Conservation (phyloP, 2,113 vertebrate genomes). For the Porphyrio hochstetteri region DNA sequence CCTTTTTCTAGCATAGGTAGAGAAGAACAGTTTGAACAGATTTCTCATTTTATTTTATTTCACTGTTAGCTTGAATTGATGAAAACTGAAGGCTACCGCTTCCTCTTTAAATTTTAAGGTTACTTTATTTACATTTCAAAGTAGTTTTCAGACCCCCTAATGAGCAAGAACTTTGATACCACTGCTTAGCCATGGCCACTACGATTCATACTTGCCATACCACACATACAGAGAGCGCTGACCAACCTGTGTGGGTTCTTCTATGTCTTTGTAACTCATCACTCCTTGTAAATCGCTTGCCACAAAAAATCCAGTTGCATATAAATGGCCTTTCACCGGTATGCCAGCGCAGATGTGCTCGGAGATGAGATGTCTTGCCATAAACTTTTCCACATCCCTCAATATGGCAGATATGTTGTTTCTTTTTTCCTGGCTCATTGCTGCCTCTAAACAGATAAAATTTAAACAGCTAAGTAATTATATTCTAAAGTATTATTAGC, state of each 20-base stretch:
- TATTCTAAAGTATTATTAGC: neutral
- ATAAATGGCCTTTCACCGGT: conserved; percentile 97
- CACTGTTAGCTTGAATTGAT: neutral
- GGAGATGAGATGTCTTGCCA: conserved; percentile 96
- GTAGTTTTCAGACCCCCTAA: neutral
- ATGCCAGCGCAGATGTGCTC: conserved; percentile 98
- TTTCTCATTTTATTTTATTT: neutral
- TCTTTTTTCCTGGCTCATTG: conserved; percentile 97
- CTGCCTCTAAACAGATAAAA: conserved; percentile 81
- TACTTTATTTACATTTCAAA: neutral
- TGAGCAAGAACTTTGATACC: neutral
- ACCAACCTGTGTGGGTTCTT: conserved; percentile 94
- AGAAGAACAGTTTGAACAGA: neutral
- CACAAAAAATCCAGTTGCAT: conserved; percentile 99
- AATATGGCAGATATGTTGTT: conserved; percentile 99
- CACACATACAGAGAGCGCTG: neutral
- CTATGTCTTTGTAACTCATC: conserved; percentile 97
- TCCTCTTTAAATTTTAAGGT: neutral
- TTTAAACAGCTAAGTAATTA: conserved; percentile 14
- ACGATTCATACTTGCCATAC: neutral
- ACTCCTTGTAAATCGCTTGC: conserved; percentile 95
- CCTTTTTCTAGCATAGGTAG: neutral
- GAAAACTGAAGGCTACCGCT: neutral
- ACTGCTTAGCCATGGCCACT: neutral
- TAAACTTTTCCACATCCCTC: conserved; percentile 99